Evolutionary conservation across 2,888 invertebrate genomes (phyloP), one percentile per base, ranked within the genome.

Genomic region (Aphidius colemani): DNA sequence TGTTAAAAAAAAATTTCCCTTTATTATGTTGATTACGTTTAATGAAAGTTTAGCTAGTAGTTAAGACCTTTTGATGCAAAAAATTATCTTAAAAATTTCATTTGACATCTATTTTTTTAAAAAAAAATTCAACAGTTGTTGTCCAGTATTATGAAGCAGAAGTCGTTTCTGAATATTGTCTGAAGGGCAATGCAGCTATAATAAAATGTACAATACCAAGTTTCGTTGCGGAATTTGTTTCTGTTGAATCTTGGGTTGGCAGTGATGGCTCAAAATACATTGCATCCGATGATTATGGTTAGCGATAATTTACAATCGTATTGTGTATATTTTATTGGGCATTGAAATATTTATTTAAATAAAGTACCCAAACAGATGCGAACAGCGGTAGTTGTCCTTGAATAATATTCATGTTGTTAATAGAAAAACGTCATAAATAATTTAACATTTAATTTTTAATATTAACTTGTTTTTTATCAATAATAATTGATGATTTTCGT

Each of bases 161-260:
- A 85, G 94, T 94, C 73, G 92, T 94, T 62, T 93, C 93, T 64
- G 94, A 95, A 82, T 94, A 94, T 83, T 94, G 94, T 59, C 94
- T 94, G 74, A 88, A 90, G 73, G 94, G 94, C 69, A 95, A 95
- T 81, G 90, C 93, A 39, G 94, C 94, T 40, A 91, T 94, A 63
- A 84, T 95, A 63, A 94, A 94, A 83, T 95, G 94, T 83, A 93
- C 91, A 76, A 94, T 95, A 75, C 94, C 95, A 45, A 93, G 93
- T 70, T 95, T 94, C 83, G 93, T 94, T 66, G 91, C 93, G 63
- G 95, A 96, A 86, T 96, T 95, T 83, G 93, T 96, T 57, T 89
- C 90, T 80, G 95, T 96, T 58, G 91, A 92, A 79, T 89, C 92
- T 69, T 95, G 94, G 94, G 80, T 85, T 67, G 86, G 86, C 70